Base-by-base conservation (phyloP, 1,140 invertebrate species). In the Nebria ingens region DNA sequence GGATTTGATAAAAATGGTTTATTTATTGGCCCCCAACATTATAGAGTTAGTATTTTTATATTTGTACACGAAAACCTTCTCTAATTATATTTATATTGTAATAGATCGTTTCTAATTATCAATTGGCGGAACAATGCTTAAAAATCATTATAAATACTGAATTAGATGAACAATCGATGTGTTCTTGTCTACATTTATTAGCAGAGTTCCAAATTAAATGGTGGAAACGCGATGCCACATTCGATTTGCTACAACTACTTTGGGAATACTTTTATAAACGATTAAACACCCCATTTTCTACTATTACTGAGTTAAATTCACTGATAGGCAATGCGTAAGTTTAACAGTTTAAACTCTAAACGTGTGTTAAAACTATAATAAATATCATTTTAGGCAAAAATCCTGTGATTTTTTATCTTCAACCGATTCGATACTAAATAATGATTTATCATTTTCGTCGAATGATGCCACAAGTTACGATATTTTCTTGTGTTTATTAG, bases 181-280 rank as follows among this genome's bases (percentile, higher is more conserved):
- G 40, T 45, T 45, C 40, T 45, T 45, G 40, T 17, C 15, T 45
- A 17, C 15, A 45, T 17, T 45, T 45, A 17, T 11, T 45, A 17
- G 6, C 9, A 11, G 3, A 4, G 3, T 17, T 45, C 9, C 17
- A 12, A 12, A 11, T 45, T 4, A 45, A 9, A 12, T 45, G 40
- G 40, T 45, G 40, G 40, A 45, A 9, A 17, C 9, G 17, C 9
- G 40, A 45, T 45, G 40, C 40, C 6, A 45, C 9, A 45, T 45
- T 45, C 17, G 40, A 45, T 45, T 12, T 45, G 40, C 17, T 45
- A 17, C 40, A 45, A 45, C 40, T 45, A 6, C 17, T 45, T 9
- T 45, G 40, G 40, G 40, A 45, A 17, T 45, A 12, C 40, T 45
- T 45, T 45, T 45, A 45, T 45, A 45, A 45, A 45, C 40, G 40